Percentiles rank a stretch among this genome's conserved stretches.
Conservation (phyloP, 2,797 vertebrate species). For the Momotus momota region DNA sequence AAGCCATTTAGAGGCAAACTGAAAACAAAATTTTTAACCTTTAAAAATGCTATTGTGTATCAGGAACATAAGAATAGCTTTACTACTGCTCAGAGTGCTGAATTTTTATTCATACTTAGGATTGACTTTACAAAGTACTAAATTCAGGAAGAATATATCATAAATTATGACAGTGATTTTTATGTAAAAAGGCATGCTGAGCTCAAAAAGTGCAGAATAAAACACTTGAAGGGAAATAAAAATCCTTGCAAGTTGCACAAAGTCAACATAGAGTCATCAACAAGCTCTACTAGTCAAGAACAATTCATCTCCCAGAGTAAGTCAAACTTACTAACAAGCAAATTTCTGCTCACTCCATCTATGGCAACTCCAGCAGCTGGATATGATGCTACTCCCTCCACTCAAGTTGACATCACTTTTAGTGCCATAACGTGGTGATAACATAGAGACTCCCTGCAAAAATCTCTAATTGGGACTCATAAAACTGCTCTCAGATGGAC, state of each 20-base stretch:
- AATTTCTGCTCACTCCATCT: neutral
- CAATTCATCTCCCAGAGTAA: neutral
- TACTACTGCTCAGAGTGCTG: slow-evolving; percentile 27
- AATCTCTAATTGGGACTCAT: neutral
- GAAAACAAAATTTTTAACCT: neutral
- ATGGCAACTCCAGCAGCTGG: neutral
- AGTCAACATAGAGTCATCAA: neutral
- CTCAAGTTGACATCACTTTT: too few relatives aligned
- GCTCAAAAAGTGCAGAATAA: neutral
- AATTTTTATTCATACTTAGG: slow-evolving; percentile 59
- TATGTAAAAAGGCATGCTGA: neutral
- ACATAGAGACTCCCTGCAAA: fast-evolving
- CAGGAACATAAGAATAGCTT: slow-evolving; percentile 29
- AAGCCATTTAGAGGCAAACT: neutral
- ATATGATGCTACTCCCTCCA: neutral
- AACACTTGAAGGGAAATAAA: neutral
- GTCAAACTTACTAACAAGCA: neutral
- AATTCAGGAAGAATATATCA: slow-evolving; percentile 30
- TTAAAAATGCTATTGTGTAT: slow-evolving; percentile 24
- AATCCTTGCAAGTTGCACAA: neutral
- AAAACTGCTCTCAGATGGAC: neutral
- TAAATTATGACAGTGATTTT: slow-evolving; percentile 47
- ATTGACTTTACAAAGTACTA: slow-evolving; percentile 51
- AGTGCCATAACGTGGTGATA: neutral
- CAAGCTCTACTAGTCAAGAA: neutral